Percentiles rank a stretch among this genome's conserved stretches.
phyloP scores from a whole-genome alignment of 2,888 invertebrate genomes.

The Escarpia spicata region DNA sequence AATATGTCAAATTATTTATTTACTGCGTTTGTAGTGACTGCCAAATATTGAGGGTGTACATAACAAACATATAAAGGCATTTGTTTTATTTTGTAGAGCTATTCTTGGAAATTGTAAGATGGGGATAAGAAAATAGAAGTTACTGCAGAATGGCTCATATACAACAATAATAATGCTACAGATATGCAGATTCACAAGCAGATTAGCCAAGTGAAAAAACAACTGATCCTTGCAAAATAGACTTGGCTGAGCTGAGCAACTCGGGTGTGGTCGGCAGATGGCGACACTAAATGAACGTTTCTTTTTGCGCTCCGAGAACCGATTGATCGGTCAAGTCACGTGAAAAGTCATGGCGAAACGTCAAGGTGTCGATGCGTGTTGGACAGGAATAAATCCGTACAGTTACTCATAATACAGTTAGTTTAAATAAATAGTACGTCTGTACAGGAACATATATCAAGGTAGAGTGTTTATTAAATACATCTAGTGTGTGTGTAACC shows the following conservation, averaged over 20 bases:
- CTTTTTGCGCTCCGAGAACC: not conserved
- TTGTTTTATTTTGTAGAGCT: too few relatives aligned
- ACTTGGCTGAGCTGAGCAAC: not conserved
- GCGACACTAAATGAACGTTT: not conserved
- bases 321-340: not conserved
- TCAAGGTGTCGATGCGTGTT: constrained; percentile 10
- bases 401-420: constrained; percentile 6
- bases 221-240: too few relatives aligned
- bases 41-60: too few relatives aligned
- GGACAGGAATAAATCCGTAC: not conserved
- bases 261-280: not conserved
- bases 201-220: too few relatives aligned
- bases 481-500: not conserved
- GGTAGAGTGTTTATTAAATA: not conserved
- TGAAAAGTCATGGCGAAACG: constrained; percentile 6
- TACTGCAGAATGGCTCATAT: too few relatives aligned
- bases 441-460: not conserved
- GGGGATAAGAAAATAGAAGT: too few relatives aligned
- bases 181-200: too few relatives aligned
- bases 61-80: too few relatives aligned
- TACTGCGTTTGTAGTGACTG: too few relatives aligned
- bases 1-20: too few relatives aligned
- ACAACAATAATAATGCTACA: too few relatives aligned
- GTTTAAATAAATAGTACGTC: not conserved
- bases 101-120: too few relatives aligned